phyloP scores from a whole-genome alignment of 1,140 invertebrate genomes.

The Lordiphosa clarofinis region DNA sequence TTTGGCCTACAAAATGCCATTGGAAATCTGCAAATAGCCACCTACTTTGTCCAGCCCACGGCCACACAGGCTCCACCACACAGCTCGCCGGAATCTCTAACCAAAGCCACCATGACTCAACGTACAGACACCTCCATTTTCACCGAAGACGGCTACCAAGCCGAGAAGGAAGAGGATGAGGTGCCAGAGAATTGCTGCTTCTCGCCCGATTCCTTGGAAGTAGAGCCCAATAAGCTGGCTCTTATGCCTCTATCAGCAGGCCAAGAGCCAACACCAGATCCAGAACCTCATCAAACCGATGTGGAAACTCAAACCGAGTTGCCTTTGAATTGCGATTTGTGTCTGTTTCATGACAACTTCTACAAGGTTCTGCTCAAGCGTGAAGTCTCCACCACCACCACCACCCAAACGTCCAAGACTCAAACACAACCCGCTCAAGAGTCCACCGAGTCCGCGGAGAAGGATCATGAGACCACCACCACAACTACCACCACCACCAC shows the following conservation, averaged over 20 bases:
- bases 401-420: constrained; percentile 71
- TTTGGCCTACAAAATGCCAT: constrained; percentile 74
- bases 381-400: constrained; percentile 75
- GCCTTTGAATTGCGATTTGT: constrained; percentile 71
- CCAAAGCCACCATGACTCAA: constrained; percentile 61
- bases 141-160: constrained; percentile 69
- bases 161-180: constrained; percentile 59
- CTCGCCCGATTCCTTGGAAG: constrained; percentile 58
- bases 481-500: constrained; percentile 78
- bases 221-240: constrained; percentile 50
- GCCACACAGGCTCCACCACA: constrained; percentile 35
- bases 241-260: constrained; percentile 47
- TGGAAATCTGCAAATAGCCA: constrained; percentile 75
- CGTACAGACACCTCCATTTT: constrained; percentile 65
- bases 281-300: constrained; percentile 33
- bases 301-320: constrained; percentile 75
- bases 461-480: constrained; percentile 73
- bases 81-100: constrained; percentile 15
- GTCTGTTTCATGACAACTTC: constrained; percentile 75
- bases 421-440: constrained; percentile 59
- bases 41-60: constrained; percentile 69
- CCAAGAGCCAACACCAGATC: not conserved
- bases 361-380: constrained; percentile 74
- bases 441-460: constrained; percentile 45
- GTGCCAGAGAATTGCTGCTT: constrained; percentile 39